Evolutionary conservation across 2,113 vertebrate species (phyloP), one percentile per base, ranked within the genome.

Genomic region (Cacatua alba): DNA sequence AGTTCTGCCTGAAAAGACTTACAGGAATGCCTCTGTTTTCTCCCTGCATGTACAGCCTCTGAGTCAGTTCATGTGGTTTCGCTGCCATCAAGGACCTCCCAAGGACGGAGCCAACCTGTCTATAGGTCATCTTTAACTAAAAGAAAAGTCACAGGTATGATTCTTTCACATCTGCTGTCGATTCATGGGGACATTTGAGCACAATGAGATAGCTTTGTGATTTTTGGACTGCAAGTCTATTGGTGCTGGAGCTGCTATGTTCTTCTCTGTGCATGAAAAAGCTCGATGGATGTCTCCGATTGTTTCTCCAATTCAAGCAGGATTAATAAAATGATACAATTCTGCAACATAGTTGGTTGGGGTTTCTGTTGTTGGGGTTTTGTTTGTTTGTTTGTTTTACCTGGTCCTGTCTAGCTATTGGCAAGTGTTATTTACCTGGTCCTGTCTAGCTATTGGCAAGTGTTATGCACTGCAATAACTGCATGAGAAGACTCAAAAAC

Each of bases 11-110:
- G 11, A 29, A 49, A 78, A 88, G 51, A 3, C 5, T 88, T 90
- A 86, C 49, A 84, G 25, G 52, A 88, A 81, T 55, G 2, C 31
- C 35, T 83, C 35, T 98, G 94, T 93, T 98, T 98, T 98, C 98
- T 91, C 95, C 88, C 95, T 90, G 90, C 97, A 84, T 97, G 93
- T 96, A 71, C 97, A 99, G 99, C 99, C 63, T 99, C 99, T 92
- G 99, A 99, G 97, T 99, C 99, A 63, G 98, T 99, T 98, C 99
- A 99, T 94, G 98, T 99, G 98, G 99, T 99, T 97, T 99, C 99
- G 10, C 97, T 99, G 95, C 98, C 99, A 97, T 99, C 98, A 97
- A 97, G 98, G 97, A 99, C 97, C 96, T 92, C 98, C 74, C 98
- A 94, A 57, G 98, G 98, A 53, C 98, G 95, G 93, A 99, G 97